Evolutionary conservation across 2,888 invertebrate species (phyloP).

Genomic region (Dendrolimus pini): DNA sequence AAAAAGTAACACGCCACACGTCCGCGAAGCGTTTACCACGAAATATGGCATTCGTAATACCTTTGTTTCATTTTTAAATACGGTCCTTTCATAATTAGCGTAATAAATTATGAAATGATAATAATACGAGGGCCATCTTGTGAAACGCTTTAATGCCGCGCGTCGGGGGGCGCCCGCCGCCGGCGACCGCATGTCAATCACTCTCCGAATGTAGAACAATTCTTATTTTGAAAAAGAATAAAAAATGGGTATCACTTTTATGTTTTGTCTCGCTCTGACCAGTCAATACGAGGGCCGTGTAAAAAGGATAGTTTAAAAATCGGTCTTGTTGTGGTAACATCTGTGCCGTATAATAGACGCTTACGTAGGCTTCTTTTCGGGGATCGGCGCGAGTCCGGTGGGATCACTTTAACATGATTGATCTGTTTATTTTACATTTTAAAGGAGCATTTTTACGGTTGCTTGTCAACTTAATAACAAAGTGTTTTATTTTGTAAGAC

Average conservation of each 20-base stretch:
- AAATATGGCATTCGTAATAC: slow-evolving; percentile 60
- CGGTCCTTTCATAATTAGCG: slow-evolving; percentile 71
- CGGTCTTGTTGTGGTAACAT: slow-evolving; percentile 65
- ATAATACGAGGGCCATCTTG: slow-evolving; percentile 68
- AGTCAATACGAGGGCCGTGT: slow-evolving; percentile 24
- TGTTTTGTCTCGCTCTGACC: slow-evolving; percentile 47
- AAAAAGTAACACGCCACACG: slow-evolving; percentile 62
- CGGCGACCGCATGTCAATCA: slow-evolving; percentile 75
- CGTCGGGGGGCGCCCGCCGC: slow-evolving; percentile 62
- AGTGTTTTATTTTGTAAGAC: slow-evolving; percentile 72
- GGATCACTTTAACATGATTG: slow-evolving; percentile 76
- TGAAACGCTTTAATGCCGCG: slow-evolving; percentile 61
- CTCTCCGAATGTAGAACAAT: slow-evolving; percentile 72
- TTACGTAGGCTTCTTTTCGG: slow-evolving; percentile 75
- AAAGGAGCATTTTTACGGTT: slow-evolving; percentile 76
- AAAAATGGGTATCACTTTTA: slow-evolving; percentile 65
- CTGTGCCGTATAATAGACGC: slow-evolving; percentile 74
- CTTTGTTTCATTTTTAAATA: slow-evolving; percentile 73
- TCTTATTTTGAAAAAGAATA: slow-evolving; percentile 70
- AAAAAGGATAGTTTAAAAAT: slow-evolving; percentile 50
- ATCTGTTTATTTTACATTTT: slow-evolving; percentile 78
- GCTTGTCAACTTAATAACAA: slow-evolving; percentile 77
- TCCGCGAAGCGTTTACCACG: slow-evolving; percentile 59
- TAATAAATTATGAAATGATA: slow-evolving; percentile 77
- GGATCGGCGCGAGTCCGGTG: slow-evolving; percentile 68